These are phyloP conservation scores for Cettia cetti DNA, from an alignment of 2,113 vertebrate genomes.

Conservation along the genomic window DNA sequence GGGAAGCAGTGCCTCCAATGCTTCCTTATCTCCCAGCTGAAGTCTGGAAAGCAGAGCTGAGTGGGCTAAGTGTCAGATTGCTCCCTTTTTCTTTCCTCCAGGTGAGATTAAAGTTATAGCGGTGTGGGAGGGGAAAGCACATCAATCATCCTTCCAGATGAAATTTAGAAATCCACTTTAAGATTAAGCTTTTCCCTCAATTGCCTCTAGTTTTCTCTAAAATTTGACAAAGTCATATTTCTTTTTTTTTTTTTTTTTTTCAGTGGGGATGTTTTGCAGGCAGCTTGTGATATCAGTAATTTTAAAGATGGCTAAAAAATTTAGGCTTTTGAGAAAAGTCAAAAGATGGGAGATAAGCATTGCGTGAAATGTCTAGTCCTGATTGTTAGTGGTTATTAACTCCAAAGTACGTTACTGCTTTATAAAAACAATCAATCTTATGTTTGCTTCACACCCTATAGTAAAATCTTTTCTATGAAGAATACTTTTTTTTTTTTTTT, in stretches of 20 bases:
- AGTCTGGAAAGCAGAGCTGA: conserved; percentile 7
- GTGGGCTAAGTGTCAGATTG: background rate
- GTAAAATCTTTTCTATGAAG: background rate
- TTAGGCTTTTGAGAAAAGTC: background rate
- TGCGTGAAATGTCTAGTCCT: background rate
- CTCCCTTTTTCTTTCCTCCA: conserved; percentile 14
- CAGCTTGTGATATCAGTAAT: background rate
- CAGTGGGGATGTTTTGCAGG: background rate
- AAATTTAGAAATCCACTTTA: conserved; percentile 20
- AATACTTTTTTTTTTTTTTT: background rate
- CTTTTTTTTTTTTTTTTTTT: background rate
- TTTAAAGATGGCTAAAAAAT: background rate
- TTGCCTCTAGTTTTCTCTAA: background rate
- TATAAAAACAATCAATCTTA: background rate
- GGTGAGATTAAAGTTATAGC: conserved; percentile 17
- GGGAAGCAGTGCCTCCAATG: background rate
- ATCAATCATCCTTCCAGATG: background rate
- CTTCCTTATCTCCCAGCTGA: background rate
- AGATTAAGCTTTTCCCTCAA: background rate
- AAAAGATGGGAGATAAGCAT: background rate
- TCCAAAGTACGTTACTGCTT: background rate
- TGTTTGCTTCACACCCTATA: background rate
- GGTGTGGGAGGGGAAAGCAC: conserved; percentile 7
- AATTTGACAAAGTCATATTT: background rate
- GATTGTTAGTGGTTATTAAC: background rate